A percentile compares a stretch with the other conserved stretches of the same genome.
Conservation (phyloP, 2,113 vertebrate species). For the Leptobrachium ailaonicum region DNA sequence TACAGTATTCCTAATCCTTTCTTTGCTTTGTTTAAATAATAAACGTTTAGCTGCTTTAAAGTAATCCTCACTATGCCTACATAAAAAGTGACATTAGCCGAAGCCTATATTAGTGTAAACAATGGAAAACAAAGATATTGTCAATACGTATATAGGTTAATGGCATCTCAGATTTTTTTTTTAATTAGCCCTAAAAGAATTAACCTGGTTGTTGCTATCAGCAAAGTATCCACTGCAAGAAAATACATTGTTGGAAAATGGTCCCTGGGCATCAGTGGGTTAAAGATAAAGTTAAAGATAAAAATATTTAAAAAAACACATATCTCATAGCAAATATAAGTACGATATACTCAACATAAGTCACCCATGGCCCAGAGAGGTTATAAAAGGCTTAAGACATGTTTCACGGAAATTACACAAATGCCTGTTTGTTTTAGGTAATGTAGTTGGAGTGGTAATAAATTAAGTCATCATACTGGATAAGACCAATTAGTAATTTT, state of each 20-base stretch:
- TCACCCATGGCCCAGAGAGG: neutral
- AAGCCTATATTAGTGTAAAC: too few species aligned
- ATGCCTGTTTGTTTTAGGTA: neutral
- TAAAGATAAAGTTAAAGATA: neutral
- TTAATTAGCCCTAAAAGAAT: too few species aligned
- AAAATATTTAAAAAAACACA: neutral
- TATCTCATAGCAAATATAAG: conserved; percentile 21
- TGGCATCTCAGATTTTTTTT: too few species aligned
- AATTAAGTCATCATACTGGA: neutral
- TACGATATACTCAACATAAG: neutral
- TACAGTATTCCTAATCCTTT: too few species aligned
- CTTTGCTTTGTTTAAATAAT: too few species aligned
- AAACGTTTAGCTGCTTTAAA: too few species aligned
- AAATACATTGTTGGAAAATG: neutral
- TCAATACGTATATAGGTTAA: too few species aligned
- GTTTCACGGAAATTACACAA: neutral
- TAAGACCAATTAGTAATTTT: neutral
- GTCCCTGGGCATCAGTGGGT: neutral
- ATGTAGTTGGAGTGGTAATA: neutral
- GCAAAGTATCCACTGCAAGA: too few species aligned
- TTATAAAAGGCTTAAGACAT: neutral
- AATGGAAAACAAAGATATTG: too few species aligned
- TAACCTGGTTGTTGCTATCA: too few species aligned
- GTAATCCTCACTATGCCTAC: too few species aligned
- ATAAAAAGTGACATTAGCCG: too few species aligned